A percentile compares a stretch with the other conserved stretches of the same genome.
Evolutionary conservation across 2,888 invertebrate genomes (phyloP).

Genomic region (Aphidius colemani): DNA sequence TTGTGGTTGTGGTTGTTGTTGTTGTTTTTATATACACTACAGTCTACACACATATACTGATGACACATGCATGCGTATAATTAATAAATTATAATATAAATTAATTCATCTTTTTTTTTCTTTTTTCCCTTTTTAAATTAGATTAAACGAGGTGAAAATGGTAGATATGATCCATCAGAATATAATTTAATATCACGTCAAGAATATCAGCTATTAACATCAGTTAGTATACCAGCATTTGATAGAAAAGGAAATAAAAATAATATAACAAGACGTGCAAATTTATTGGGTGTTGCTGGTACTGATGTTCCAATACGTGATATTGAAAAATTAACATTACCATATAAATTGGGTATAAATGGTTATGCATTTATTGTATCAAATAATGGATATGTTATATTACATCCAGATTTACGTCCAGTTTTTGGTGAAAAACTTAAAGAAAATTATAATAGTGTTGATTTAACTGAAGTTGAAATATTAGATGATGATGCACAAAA

Average conservation of each 20-base stretch:
- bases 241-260: slow-evolving; percentile 71
- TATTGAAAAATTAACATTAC: slow-evolving; percentile 85
- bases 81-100: neutral
- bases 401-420: slow-evolving; percentile 92
- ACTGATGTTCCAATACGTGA: slow-evolving; percentile 93
- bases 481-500: slow-evolving; percentile 67
- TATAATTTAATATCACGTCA: slow-evolving; percentile 47
- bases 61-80: too few species aligned
- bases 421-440: slow-evolving; percentile 74
- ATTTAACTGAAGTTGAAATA: slow-evolving; percentile 93
- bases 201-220: slow-evolving; percentile 78
- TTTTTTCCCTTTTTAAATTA: too few species aligned
- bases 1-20: slow-evolving; percentile 4
- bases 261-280: slow-evolving; percentile 69
- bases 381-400: slow-evolving; percentile 93
- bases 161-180: slow-evolving; percentile 38
- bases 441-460: slow-evolving; percentile 95
- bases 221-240: slow-evolving; percentile 91
- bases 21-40: neutral
- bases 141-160: slow-evolving; percentile 38
- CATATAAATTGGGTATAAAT: slow-evolving; percentile 94
- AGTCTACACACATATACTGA: too few species aligned
- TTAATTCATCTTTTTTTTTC: neutral
- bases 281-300: slow-evolving; percentile 92
- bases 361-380: slow-evolving; percentile 96